Evolutionary conservation across 2,888 invertebrate genomes (phyloP).

Genomic region (Mythimna albipuncta): DNA sequence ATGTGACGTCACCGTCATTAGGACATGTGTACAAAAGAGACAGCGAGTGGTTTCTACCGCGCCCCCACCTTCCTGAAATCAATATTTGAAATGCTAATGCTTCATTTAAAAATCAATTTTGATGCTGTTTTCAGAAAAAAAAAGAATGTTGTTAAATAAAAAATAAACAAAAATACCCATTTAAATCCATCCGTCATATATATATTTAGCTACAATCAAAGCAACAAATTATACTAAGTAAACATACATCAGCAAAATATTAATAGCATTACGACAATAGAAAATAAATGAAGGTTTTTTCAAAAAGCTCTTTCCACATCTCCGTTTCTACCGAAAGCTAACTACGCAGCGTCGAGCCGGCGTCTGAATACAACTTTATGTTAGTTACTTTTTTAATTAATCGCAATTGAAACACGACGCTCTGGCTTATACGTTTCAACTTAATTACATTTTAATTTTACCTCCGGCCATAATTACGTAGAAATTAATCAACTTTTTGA

Average conservation of each 20-base stretch:
- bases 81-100: too few relatives aligned
- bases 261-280: conserved; percentile 4
- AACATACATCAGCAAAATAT: not conserved
- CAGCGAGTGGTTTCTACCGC: too few relatives aligned
- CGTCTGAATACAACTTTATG: conserved; percentile 20
- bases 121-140: too few relatives aligned
- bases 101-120: too few relatives aligned
- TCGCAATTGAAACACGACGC: conserved; percentile 29
- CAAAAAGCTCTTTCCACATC: not conserved
- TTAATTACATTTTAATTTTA: conserved; percentile 45
- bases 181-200: not conserved
- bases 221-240: not conserved
- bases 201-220: not conserved
- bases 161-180: too few relatives aligned
- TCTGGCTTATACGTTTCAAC: conserved; percentile 15
- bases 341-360: not conserved
- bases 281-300: not conserved
- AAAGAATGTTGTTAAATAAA: too few relatives aligned
- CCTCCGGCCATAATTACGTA: conserved; percentile 11
- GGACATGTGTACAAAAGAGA: too few relatives aligned
- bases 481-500: conserved; percentile 43
- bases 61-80: too few relatives aligned
- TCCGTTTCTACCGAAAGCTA: not conserved
- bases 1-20: too few relatives aligned
- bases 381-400: conserved; percentile 50